These are phyloP conservation scores for Andrena bucephala DNA, from an alignment of 2,888 invertebrate genomes.

Conservation along the genomic window DNA sequence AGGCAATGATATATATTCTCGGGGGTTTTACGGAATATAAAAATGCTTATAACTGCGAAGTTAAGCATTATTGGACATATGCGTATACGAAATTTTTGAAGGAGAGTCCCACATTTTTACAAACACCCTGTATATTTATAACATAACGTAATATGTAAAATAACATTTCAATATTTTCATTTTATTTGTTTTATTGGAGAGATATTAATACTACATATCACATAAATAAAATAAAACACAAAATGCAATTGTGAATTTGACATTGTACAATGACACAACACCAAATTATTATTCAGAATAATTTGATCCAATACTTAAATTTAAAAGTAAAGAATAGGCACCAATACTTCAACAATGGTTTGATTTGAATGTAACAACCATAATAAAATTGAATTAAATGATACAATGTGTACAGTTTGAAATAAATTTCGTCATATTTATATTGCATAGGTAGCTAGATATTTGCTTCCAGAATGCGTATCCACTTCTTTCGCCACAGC, in stretches of 20 bases:
- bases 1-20: no score
- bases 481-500: conserved; percentile 89
- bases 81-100: no score
- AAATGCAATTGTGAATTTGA: conserved; percentile 14
- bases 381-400: conserved; percentile 3
- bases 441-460: conserved; percentile 32
- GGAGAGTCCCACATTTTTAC: no score
- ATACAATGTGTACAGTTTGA: conserved; percentile 5
- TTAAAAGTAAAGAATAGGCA: neutral
- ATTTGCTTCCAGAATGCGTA: conserved; percentile 86
- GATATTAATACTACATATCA: conserved; percentile 17
- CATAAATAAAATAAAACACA: conserved; percentile 5
- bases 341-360: neutral
- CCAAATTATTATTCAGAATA: conserved; percentile 1
- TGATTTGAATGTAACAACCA: neutral
- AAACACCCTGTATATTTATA: no score
- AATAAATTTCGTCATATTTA: conserved; percentile 33
- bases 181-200: conserved; percentile 2
- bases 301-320: neutral
- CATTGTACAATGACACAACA: conserved; percentile 1
- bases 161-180: neutral
- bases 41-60: no score
- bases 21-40: no score
- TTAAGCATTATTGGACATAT: no score
- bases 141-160: no score